phyloP scores from a whole-genome alignment of 2,113 vertebrate genomes.

The Trogon melanurus region DNA sequence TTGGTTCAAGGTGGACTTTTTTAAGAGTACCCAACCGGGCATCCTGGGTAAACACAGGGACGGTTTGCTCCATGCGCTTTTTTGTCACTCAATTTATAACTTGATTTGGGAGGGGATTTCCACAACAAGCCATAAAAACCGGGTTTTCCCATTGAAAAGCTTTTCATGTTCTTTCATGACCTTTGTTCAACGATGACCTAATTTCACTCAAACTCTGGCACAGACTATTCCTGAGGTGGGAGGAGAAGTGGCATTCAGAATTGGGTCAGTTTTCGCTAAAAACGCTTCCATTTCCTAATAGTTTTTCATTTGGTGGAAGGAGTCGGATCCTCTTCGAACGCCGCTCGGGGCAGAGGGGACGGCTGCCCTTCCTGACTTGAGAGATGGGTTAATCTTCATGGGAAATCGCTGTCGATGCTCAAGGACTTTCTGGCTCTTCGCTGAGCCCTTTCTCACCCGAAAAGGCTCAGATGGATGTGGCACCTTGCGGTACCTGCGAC shows the following conservation, averaged over 20 bases:
- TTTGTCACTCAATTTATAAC: neutral
- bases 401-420: neutral
- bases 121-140: neutral
- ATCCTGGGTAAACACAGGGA: neutral
- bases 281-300: constrained; percentile 16
- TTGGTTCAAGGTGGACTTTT: neutral
- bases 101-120: constrained; percentile 36
- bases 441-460: rapidly evolving
- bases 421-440: neutral
- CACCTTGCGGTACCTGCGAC: rapidly evolving
- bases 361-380: neutral
- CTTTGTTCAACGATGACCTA: constrained; percentile 57
- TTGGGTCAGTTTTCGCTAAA: constrained; percentile 56
- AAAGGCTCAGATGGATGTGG: rapidly evolving
- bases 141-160: constrained; percentile 27
- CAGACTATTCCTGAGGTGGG: constrained; percentile 20
- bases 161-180: constrained; percentile 25
- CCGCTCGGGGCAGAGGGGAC: neutral
- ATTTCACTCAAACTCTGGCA: constrained; percentile 21
- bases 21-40: neutral
- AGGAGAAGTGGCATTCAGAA: constrained; percentile 39
- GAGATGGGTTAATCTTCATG: constrained; percentile 32
- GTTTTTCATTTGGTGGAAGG: neutral
- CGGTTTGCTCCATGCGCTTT: neutral
- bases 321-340: neutral